phyloP scores from a whole-genome alignment of 1,140 invertebrate genomes.

The Homarus americanus region DNA sequence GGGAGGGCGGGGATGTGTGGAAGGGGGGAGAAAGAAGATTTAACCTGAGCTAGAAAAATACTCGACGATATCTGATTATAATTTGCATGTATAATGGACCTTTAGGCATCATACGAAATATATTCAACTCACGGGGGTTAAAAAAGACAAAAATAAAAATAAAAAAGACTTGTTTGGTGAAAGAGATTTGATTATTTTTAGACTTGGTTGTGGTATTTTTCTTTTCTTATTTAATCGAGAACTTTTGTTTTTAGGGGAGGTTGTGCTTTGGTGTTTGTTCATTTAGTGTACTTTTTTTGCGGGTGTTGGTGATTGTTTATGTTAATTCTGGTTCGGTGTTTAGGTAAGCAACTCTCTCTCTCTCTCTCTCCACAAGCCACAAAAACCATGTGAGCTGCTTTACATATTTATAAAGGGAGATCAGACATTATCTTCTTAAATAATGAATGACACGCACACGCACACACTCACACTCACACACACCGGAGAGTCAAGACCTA shows the following conservation, averaged over 20 bases:
- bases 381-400: neutral
- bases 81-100: neutral
- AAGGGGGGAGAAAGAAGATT: no score
- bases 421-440: neutral
- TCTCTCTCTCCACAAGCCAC: no score
- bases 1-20: no score
- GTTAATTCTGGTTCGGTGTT: no score
- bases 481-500: no score
- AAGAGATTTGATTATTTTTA: constrained; percentile 2
- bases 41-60: neutral
- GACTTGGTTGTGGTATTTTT: neutral
- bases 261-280: no score
- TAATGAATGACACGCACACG: neutral
- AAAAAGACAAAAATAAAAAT: no score
- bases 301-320: no score
- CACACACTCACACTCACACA: no score
- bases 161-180: neutral
- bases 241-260: neutral
- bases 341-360: no score
- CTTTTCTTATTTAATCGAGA: no score
- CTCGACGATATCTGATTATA: neutral
- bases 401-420: neutral
- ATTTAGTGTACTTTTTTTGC: no score
- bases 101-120: neutral
- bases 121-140: neutral